Percentiles rank a stretch among this genome's conserved stretches.
Conservation (phyloP, 2,888 invertebrate species). For the Stomorhina lunata region DNA sequence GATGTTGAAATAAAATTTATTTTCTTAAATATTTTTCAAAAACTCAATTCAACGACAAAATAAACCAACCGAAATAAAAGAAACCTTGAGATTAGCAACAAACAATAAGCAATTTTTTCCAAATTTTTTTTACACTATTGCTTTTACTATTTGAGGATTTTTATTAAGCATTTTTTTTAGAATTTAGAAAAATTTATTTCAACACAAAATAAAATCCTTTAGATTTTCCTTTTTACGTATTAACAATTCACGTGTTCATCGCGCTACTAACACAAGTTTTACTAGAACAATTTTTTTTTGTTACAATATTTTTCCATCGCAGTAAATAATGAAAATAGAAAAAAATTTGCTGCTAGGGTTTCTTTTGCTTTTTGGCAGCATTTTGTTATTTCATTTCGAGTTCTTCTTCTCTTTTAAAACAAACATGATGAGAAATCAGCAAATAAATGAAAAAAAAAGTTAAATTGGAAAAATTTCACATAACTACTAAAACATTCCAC, state of each 20-base stretch:
- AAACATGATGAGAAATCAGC: conserved; percentile 38
- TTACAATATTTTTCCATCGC: background rate
- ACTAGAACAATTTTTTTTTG: conserved; percentile 15
- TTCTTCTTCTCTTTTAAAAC: conserved; percentile 2
- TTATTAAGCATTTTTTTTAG: background rate
- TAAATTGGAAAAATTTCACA: conserved; percentile 25
- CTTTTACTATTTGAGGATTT: conserved; percentile 15
- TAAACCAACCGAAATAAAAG: background rate
- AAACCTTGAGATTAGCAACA: conserved; percentile 9
- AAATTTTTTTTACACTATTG: conserved; percentile 2
- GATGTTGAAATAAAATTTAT: conserved; percentile 14
- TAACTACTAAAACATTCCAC: conserved; percentile 19
- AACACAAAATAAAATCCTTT: background rate
- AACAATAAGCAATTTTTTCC: background rate
- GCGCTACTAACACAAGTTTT: conserved; percentile 49
- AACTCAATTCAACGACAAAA: no score
- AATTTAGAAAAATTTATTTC: background rate
- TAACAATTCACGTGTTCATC: conserved; percentile 46
- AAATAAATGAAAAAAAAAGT: conserved; percentile 28
- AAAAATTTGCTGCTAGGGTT: conserved; percentile 21
- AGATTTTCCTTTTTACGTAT: conserved; percentile 18
- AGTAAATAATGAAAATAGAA: background rate
- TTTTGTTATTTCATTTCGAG: background rate
- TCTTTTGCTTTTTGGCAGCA: background rate
- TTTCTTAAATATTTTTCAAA: background rate